Conservation (phyloP, 2,797 vertebrate genomes). For the Mus minutoides region DNA sequence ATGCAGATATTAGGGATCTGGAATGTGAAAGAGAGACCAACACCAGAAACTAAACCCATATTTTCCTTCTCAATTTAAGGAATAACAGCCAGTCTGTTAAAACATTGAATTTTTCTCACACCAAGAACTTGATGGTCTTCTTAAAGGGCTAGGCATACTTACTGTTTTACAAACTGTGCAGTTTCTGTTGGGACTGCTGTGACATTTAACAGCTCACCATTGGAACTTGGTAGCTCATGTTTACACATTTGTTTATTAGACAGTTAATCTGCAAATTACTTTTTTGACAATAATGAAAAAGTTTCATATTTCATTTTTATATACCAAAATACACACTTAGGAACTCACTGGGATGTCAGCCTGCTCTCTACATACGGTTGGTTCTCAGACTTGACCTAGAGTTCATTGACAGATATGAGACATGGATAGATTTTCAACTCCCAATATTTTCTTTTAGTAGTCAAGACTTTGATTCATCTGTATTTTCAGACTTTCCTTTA, state of each 20-base stretch:
- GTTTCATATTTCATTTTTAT: conserved; percentile 17
- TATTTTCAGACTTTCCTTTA: not conserved
- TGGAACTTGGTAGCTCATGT: conserved; percentile 17
- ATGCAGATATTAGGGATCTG: not conserved
- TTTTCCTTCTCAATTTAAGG: conserved; percentile 34
- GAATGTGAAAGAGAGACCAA: not conserved
- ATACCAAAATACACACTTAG: conserved; percentile 14
- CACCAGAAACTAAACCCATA: not conserved
- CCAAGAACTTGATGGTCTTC: not conserved
- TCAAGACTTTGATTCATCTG: not conserved
- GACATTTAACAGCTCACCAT: conserved; percentile 33
- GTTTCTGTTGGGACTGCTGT: conserved; percentile 1
- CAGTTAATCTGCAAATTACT: conserved; percentile 26
- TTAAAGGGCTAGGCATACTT: conserved; percentile 10
- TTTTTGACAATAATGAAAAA: conserved; percentile 13
- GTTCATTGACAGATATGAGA: not conserved
- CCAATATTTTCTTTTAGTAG: not conserved
- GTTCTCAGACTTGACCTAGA: not conserved
- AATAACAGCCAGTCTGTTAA: not conserved
- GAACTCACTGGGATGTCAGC: not conserved
- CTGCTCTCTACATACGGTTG: not conserved
- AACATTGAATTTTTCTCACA: conserved; percentile 1
- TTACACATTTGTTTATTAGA: conserved; percentile 40
- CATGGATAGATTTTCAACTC: not conserved
- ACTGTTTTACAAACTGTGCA: conserved; percentile 35